Evolutionary conservation across 2,888 invertebrate genomes (phyloP).

Genomic region (Harpalus rufipes): DNA sequence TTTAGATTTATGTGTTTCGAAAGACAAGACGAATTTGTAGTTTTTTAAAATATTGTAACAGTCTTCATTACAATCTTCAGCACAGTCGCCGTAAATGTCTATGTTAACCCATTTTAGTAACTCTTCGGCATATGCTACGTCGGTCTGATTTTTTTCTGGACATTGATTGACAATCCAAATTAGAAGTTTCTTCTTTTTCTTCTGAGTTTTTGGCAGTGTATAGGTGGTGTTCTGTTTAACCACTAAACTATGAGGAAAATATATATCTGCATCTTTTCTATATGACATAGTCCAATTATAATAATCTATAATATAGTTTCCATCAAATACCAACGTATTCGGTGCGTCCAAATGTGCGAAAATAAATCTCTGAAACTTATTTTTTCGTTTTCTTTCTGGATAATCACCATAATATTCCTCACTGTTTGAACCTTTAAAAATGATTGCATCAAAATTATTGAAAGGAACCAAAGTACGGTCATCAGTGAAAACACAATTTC

Average conservation of each 20-base stretch:
- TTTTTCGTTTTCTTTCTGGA: constrained; percentile 71
- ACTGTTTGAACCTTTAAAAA: constrained; percentile 76
- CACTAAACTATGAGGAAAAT: constrained; percentile 75
- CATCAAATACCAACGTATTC: background rate
- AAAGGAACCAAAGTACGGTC: constrained; percentile 73
- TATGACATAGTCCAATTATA: constrained; percentile 82
- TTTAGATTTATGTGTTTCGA: background rate
- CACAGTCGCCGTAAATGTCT: constrained; percentile 83
- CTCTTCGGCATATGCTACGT: constrained; percentile 77
- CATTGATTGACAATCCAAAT: constrained; percentile 78
- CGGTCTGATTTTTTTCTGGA: background rate
- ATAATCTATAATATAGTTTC: constrained; percentile 71
- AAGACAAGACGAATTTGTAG: background rate
- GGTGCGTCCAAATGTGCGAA: constrained; percentile 71
- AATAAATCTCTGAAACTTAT: constrained; percentile 77
- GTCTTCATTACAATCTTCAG: constrained; percentile 73
- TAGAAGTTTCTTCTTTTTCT: constrained; percentile 77
- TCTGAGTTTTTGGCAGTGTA: constrained; percentile 69
- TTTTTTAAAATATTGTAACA: constrained; percentile 70
- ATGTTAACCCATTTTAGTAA: constrained; percentile 80
- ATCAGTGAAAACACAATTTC: constrained; percentile 77
- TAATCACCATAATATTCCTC: background rate
- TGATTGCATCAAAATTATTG: constrained; percentile 78
- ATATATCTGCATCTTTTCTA: constrained; percentile 76
- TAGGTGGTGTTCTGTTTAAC: constrained; percentile 69